Conservation (phyloP, 2,888 invertebrate genomes). For the Lymantria monacha region DNA sequence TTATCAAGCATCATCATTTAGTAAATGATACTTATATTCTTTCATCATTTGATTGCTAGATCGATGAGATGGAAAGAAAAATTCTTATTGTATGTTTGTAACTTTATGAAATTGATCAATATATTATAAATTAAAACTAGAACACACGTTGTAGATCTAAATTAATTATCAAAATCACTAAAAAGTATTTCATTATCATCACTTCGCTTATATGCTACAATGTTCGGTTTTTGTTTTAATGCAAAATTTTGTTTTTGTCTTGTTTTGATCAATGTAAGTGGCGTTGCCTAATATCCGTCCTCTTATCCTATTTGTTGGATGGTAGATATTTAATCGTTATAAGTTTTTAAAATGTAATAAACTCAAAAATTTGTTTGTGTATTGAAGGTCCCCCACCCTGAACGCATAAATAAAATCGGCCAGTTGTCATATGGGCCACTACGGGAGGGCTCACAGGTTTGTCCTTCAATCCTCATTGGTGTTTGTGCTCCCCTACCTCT, state of each 20-base stretch:
- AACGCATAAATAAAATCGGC: slow-evolving; percentile 83
- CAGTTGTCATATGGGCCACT: slow-evolving; percentile 86
- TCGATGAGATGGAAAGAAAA: slow-evolving; percentile 19
- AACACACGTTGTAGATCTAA: slow-evolving; percentile 38
- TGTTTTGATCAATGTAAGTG: slow-evolving; percentile 44
- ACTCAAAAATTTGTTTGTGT: slow-evolving; percentile 81
- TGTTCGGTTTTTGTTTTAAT: slow-evolving; percentile 43
- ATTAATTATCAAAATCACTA: too few relatives aligned
- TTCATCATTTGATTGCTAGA: slow-evolving; percentile 21
- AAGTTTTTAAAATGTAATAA: slow-evolving; percentile 54
- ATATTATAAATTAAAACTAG: slow-evolving; percentile 26
- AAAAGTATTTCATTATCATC: slow-evolving; percentile 42
- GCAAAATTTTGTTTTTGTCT: slow-evolving; percentile 38
- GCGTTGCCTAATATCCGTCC: slow-evolving; percentile 54
- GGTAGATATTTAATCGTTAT: slow-evolving; percentile 54
- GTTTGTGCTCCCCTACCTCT: slow-evolving; percentile 76
- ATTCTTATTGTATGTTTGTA: slow-evolving; percentile 45
- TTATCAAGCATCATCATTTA: slow-evolving; percentile 34
- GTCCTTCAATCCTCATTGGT: slow-evolving; percentile 79
- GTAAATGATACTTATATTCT: slow-evolving; percentile 10
- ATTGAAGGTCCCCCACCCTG: slow-evolving; percentile 86
- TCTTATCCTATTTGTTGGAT: slow-evolving; percentile 60
- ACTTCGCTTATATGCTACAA: slow-evolving; percentile 54
- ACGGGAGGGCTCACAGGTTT: slow-evolving; percentile 86
- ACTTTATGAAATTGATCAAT: slow-evolving; percentile 15